Conservation (phyloP, 2,113 vertebrate genomes). For the Cricetomys ansorgei region DNA sequence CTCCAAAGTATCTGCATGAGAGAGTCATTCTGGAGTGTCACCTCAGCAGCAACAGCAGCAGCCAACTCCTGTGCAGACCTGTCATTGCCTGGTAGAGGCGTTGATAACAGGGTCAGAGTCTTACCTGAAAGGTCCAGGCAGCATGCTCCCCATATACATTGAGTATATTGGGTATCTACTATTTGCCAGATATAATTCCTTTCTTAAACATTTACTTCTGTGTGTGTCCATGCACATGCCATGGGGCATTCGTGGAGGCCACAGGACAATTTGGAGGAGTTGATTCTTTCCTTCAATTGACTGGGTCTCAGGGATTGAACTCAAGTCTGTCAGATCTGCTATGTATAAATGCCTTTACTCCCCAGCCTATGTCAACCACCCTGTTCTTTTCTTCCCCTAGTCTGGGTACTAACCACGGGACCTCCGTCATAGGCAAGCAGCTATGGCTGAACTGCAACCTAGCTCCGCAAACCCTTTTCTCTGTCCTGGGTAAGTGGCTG, state of each 20-base stretch:
- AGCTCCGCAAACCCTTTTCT: neutral
- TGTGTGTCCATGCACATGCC: neutral
- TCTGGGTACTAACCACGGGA: neutral
- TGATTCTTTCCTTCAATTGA: neutral
- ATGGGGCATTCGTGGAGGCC: neutral
- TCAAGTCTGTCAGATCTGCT: neutral
- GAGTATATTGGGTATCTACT: neutral
- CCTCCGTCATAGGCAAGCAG: neutral
- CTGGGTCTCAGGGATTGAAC: neutral
- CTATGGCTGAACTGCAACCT: neutral
- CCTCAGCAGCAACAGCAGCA: neutral
- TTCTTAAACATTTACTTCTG: neutral
- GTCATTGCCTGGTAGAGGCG: neutral
- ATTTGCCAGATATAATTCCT: neutral
- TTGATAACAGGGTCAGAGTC: neutral
- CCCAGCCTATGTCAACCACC: fast-evolving
- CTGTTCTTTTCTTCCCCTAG: neutral
- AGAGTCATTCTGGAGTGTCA: neutral
- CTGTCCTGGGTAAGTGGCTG: neutral
- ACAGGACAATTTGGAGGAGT: neutral
- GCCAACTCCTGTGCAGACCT: neutral
- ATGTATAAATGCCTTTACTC: neutral
- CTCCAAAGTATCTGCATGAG: neutral
- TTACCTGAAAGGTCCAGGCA: neutral
- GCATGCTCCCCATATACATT: neutral